A percentile compares a stretch with the other conserved stretches of the same genome.
These are phyloP conservation scores for Cephonodes hylas DNA, from an alignment of 2,888 invertebrate genomes.

Conservation along the genomic window DNA sequence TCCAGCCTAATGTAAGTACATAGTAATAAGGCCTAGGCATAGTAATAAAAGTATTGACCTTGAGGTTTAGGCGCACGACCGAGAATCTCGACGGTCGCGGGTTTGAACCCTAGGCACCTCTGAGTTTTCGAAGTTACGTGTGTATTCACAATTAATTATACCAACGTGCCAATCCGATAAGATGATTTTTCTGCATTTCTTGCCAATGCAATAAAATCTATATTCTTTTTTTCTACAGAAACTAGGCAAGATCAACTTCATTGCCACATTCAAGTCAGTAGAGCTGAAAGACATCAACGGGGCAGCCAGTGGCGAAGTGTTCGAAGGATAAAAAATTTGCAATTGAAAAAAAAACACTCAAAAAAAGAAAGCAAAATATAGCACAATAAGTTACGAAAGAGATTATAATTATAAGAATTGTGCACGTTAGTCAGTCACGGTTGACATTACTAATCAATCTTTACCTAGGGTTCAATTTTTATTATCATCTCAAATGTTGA, in stretches of 20 bases:
- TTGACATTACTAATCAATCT: too few species aligned
- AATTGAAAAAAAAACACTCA: neutral
- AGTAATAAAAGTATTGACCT: too few species aligned
- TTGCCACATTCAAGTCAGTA: slow-evolving; percentile 86
- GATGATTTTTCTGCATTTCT: too few species aligned
- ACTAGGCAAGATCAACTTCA: slow-evolving; percentile 83
- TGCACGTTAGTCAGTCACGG: neutral
- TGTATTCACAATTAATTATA: too few species aligned
- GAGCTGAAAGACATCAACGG: slow-evolving; percentile 87
- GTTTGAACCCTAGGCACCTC: too few species aligned
- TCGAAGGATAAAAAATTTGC: slow-evolving; percentile 49
- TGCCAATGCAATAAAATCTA: neutral
- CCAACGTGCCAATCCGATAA: too few species aligned
- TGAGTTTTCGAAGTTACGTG: too few species aligned
- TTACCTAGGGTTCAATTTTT: too few species aligned
- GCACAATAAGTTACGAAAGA: neutral
- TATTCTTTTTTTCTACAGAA: slow-evolving; percentile 62
- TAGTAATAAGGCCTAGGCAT: too few species aligned
- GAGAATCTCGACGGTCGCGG: too few species aligned
- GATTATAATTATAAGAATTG: neutral
- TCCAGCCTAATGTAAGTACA: slow-evolving; percentile 82
- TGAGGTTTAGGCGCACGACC: too few species aligned
- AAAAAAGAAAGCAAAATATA: neutral
- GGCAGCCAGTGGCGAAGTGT: slow-evolving; percentile 82
- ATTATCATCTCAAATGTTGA: too few species aligned